These are phyloP conservation scores for Monochamus saltuarius DNA, from an alignment of 1,140 invertebrate genomes.

Conservation along the genomic window DNA sequence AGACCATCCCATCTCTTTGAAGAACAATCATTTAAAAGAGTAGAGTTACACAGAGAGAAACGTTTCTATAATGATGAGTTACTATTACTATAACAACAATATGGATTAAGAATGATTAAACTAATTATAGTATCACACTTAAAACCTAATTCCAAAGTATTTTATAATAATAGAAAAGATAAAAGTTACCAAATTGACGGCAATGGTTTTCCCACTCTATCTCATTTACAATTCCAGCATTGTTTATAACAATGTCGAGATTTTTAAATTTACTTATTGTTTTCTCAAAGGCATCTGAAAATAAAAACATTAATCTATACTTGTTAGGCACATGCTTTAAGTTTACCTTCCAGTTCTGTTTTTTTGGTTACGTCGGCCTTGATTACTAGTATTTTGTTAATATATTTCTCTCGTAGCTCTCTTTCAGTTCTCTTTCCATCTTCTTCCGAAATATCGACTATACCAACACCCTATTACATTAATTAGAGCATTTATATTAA, in stretches of 20 bases:
- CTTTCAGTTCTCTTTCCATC: slow-evolving; percentile 26
- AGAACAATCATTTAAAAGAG: no score
- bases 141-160: no score
- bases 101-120: no score
- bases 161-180: no score
- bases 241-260: slow-evolving; percentile 56
- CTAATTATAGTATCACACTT: no score
- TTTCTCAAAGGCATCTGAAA: slow-evolving; percentile 35
- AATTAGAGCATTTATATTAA: no score
- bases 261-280: slow-evolving; percentile 38
- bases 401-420: slow-evolving; percentile 33
- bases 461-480: slow-evolving; percentile 40
- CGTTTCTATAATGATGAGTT: no score
- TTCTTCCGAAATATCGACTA: slow-evolving; percentile 37
- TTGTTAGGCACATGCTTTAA: neutral
- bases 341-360: slow-evolving; percentile 36
- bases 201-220: slow-evolving; percentile 53
- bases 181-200: slow-evolving; percentile 54
- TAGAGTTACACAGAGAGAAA: no score
- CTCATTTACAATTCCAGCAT: slow-evolving; percentile 56
- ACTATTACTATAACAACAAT: no score
- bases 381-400: slow-evolving; percentile 33
- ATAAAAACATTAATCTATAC: neutral
- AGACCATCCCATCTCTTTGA: no score
- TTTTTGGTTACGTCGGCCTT: slow-evolving; percentile 31